These are phyloP conservation scores for Agonopterix heracliana DNA, from an alignment of 2,888 invertebrate species.

Conservation along the genomic window DNA sequence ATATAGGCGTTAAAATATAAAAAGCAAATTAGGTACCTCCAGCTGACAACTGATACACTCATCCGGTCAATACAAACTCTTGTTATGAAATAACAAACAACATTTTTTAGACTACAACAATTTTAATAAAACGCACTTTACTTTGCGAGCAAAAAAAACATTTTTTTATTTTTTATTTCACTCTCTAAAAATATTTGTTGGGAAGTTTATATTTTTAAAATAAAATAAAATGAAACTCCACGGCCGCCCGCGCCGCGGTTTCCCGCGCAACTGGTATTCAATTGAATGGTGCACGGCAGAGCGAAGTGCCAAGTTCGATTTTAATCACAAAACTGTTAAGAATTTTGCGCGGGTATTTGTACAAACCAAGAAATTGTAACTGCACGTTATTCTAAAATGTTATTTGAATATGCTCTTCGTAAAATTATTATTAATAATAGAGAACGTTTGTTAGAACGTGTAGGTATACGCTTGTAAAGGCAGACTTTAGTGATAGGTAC, in stretches of 20 bases:
- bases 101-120: neutral
- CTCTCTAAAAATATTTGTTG: neutral
- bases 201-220: neutral
- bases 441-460: too few relatives aligned
- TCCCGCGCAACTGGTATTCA: constrained; percentile 50
- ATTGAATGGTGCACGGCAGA: constrained; percentile 1
- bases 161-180: neutral
- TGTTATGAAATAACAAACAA: neutral
- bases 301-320: neutral
- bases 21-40: too few relatives aligned
- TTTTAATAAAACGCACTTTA: neutral
- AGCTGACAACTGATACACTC: too few relatives aligned
- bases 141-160: neutral
- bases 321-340: too few relatives aligned
- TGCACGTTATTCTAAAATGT: too few relatives aligned
- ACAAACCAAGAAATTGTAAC: too few relatives aligned
- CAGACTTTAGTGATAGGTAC: too few relatives aligned
- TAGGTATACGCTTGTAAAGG: too few relatives aligned
- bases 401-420: too few relatives aligned
- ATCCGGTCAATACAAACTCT: neutral
- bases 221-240: constrained; percentile 8
- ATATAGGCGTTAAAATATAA: too few relatives aligned
- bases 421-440: too few relatives aligned
- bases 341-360: too few relatives aligned
- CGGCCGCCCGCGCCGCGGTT: constrained; percentile 33